Conservation (phyloP, 2,888 invertebrate species). For the Amphipoea lucens region DNA sequence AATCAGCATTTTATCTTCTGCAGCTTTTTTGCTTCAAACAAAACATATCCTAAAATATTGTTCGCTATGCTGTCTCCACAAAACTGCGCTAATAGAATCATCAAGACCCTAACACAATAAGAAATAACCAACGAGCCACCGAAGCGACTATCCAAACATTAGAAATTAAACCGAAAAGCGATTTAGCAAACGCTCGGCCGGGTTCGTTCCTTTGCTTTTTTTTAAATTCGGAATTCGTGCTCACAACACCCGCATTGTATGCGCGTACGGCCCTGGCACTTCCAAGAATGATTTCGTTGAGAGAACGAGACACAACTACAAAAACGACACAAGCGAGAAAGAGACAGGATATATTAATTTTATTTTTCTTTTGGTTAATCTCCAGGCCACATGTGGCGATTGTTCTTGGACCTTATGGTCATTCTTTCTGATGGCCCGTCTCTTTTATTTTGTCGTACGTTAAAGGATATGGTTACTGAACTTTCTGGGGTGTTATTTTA, state of each 20-base stretch:
- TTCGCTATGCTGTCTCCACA: background rate
- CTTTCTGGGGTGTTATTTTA: slow-evolving; percentile 86
- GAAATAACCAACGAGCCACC: slow-evolving; percentile 35
- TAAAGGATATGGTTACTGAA: slow-evolving; percentile 80
- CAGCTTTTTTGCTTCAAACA: background rate
- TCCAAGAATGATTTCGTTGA: slow-evolving; percentile 89
- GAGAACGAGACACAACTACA: slow-evolving; percentile 72
- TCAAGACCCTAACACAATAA: slow-evolving; percentile 48
- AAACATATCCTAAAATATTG: background rate
- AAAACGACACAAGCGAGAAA: slow-evolving; percentile 62
- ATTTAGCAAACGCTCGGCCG: slow-evolving; percentile 80
- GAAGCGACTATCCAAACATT: slow-evolving; percentile 66
- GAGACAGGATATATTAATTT: slow-evolving; percentile 81
- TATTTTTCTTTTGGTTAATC: slow-evolving; percentile 89
- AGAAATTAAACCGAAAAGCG: slow-evolving; percentile 76
- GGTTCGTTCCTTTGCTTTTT: slow-evolving; percentile 76
- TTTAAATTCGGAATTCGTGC: slow-evolving; percentile 84
- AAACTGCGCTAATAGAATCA: slow-evolving; percentile 54
- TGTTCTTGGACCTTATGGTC: slow-evolving; percentile 90
- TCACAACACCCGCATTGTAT: slow-evolving; percentile 89
- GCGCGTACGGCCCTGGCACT: slow-evolving; percentile 84
- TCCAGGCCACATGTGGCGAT: slow-evolving; percentile 90
- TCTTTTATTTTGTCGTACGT: slow-evolving; percentile 72
- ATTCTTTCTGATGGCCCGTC: slow-evolving; percentile 77
- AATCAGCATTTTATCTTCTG: too few relatives aligned